Conservation (phyloP, 2,797 vertebrate genomes). For the Coranthus polyacanthus region DNA sequence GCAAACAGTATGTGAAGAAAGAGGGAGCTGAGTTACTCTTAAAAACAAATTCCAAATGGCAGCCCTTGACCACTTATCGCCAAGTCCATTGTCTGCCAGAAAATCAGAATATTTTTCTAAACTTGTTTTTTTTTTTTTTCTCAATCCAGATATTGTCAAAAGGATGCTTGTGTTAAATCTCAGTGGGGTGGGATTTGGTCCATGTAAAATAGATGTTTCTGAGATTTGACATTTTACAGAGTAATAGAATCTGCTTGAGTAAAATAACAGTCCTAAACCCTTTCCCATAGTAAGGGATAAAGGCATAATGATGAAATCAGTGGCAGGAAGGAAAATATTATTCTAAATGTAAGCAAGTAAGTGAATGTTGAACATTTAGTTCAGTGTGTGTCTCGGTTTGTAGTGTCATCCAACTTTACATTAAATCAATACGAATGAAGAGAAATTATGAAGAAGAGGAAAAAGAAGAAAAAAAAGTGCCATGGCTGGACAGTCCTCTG, state of each 20-base stretch:
- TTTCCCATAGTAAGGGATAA: background rate
- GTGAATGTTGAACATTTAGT: background rate
- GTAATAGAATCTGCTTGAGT: background rate
- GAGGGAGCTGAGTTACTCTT: background rate
- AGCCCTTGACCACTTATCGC: slow-evolving; percentile 18
- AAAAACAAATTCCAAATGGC: slow-evolving; percentile 61
- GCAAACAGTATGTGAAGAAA: slow-evolving; percentile 48
- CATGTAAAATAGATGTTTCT: background rate
- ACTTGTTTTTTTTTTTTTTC: background rate
- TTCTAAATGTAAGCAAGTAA: background rate
- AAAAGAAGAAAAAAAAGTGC: slow-evolving; percentile 16
- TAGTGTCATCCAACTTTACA: slow-evolving; percentile 23
- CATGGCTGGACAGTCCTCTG: slow-evolving; percentile 48
- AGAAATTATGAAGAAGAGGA: background rate
- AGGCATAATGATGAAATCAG: background rate
- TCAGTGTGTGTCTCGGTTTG: background rate
- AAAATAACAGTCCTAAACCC: background rate
- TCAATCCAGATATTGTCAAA: background rate
- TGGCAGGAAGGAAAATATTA: too few relatives aligned
- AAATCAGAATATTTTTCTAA: background rate
- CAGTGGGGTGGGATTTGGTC: too few relatives aligned
- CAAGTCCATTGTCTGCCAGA: slow-evolving; percentile 25
- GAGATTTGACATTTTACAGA: background rate
- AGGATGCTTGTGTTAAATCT: too few relatives aligned
- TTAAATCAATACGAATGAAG: slow-evolving; percentile 18